phyloP scores from a whole-genome alignment of 2,113 vertebrate species.

The Polypterus bichir region DNA sequence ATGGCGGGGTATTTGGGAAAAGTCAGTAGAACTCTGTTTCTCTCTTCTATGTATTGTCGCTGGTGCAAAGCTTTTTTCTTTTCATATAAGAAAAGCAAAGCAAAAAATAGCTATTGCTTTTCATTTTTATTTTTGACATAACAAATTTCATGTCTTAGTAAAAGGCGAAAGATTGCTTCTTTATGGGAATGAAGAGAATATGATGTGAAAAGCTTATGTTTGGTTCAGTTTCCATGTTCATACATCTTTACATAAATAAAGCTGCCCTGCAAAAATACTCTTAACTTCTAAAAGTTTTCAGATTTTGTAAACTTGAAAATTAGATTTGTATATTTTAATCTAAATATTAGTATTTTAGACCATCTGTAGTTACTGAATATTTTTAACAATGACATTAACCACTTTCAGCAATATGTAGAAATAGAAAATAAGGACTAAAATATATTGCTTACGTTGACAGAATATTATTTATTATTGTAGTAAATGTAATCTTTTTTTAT shows the following conservation, averaged over 20 bases:
- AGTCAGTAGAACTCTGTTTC: slow-evolving; percentile 80
- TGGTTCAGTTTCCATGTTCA: no score
- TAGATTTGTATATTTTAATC: slow-evolving; percentile 27
- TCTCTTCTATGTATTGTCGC: slow-evolving; percentile 61
- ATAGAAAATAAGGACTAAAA: no score
- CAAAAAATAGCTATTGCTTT: slow-evolving; percentile 11
- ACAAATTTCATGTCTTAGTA: slow-evolving; percentile 66
- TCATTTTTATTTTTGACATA: slow-evolving; percentile 40
- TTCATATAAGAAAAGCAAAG: slow-evolving; percentile 14
- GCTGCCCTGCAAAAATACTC: no score
- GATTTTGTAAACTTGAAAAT: slow-evolving; percentile 6
- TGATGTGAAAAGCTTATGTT: no score
- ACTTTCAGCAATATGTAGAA: no score
- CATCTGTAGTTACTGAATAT: slow-evolving; percentile 16
- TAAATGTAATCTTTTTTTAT: no score
- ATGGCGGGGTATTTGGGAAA: slow-evolving; percentile 97
- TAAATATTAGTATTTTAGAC: slow-evolving; percentile 14
- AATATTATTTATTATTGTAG: no score
- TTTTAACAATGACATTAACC: no score
- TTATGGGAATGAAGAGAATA: no score
- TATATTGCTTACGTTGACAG: no score
- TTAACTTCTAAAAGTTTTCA: no score
- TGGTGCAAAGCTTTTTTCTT: slow-evolving; percentile 77
- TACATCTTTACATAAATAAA: no score
- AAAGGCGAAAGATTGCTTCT: slow-evolving; percentile 81